phyloP scores from a whole-genome alignment of 2,888 invertebrate species.

The Callinectes sapidus region DNA sequence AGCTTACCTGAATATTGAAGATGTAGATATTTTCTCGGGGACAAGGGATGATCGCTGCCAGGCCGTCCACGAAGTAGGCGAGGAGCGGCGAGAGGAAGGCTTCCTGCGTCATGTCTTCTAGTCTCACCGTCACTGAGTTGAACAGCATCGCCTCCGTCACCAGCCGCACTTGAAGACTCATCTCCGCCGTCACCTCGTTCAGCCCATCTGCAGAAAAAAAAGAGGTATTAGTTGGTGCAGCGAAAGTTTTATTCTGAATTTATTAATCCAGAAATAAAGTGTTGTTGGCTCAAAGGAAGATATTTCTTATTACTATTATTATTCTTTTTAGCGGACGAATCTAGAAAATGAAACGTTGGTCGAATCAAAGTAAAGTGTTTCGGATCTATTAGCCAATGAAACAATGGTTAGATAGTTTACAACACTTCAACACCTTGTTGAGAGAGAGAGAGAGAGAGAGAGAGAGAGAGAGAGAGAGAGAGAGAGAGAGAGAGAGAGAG shows the following conservation, averaged over 20 bases:
- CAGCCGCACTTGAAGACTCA: conserved; percentile 91
- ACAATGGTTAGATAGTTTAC: too few species aligned
- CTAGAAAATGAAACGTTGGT: neutral
- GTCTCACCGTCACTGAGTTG: conserved; percentile 93
- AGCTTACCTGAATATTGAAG: conserved; percentile 87
- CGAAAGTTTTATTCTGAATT: neutral
- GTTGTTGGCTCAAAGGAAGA: too few species aligned
- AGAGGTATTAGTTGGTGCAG: neutral
- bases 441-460: neutral
- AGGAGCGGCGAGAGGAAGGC: conserved; percentile 92
- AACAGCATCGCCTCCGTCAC: conserved; percentile 96
- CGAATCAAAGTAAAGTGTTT: neutral
- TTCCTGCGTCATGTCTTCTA: conserved; percentile 94
- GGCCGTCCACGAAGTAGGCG: conserved; percentile 90
- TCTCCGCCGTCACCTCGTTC: conserved; percentile 93
- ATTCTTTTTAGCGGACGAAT: neutral
- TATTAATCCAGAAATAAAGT: too few species aligned
- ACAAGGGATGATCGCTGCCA: conserved; percentile 93
- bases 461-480: neutral
- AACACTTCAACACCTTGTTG: too few species aligned
- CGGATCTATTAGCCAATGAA: too few species aligned
- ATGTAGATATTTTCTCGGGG: conserved; percentile 94
- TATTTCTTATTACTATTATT: neutral
- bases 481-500: neutral
- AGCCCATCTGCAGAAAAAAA: conserved; percentile 84